phyloP scores from a whole-genome alignment of 2,888 invertebrate genomes.

The Agrochola circellaris region DNA sequence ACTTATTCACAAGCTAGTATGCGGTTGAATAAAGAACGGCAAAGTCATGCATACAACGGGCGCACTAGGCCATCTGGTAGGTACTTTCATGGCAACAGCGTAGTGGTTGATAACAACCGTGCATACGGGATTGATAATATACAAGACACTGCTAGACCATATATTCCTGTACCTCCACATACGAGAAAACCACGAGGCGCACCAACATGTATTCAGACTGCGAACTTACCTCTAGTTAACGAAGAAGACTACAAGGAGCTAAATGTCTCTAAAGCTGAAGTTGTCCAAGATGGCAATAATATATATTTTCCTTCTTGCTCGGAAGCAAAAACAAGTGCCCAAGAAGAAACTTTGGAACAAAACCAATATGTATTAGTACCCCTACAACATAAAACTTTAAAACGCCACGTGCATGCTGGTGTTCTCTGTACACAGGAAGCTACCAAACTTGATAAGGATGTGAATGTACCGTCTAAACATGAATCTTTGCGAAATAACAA shows the following conservation, averaged over 20 bases:
- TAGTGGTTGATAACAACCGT: conserved; percentile 61
- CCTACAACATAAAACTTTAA: neutral
- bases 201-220: conserved; percentile 18
- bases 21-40: conserved; percentile 68
- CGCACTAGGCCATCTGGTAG: conserved; percentile 35
- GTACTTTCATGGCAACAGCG: conserved; percentile 52
- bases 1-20: conserved; percentile 75
- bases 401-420: conserved; percentile 1
- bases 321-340: neutral
- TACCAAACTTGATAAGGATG: conserved; percentile 18
- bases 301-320: conserved; percentile 25
- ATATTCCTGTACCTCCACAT: conserved; percentile 8
- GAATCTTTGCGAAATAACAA: neutral
- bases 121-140: conserved; percentile 9
- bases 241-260: conserved; percentile 41
- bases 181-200: conserved; percentile 1
- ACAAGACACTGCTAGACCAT: conserved; percentile 21
- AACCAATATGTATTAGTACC: conserved; percentile 28
- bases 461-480: conserved; percentile 13
- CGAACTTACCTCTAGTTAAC: conserved; percentile 39
- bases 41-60: conserved; percentile 44
- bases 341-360: conserved; percentile 8
- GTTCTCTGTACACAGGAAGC: neutral
- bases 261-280: neutral
- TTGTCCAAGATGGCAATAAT: neutral